These are phyloP conservation scores for Cerastis leucographa DNA, from an alignment of 2,888 invertebrate species.

Conservation along the genomic window DNA sequence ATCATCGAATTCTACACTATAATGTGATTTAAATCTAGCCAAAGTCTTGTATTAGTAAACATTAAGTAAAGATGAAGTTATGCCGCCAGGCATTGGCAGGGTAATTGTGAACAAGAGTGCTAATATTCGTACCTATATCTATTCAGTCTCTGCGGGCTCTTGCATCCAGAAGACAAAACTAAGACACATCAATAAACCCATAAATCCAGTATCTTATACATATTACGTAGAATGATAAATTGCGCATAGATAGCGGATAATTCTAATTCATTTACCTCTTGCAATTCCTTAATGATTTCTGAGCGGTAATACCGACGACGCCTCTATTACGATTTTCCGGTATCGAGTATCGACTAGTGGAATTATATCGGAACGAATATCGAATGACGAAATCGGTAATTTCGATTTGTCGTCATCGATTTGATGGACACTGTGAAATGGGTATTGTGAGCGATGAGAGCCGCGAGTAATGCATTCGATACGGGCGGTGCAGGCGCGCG, in stretches of 20 bases:
- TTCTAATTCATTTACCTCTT: constrained; percentile 71
- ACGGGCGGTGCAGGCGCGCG: constrained; percentile 78
- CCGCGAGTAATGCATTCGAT: constrained; percentile 83
- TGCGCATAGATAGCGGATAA: constrained; percentile 61
- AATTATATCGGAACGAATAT: constrained; percentile 89
- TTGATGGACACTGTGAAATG: constrained; percentile 80
- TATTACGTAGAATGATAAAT: constrained; percentile 56
- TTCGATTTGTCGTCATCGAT: constrained; percentile 83
- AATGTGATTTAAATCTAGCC: background rate
- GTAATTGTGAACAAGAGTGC: constrained; percentile 28
- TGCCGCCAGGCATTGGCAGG: background rate
- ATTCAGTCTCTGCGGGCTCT: constrained; percentile 6
- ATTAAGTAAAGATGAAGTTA: background rate
- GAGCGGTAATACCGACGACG: constrained; percentile 66
- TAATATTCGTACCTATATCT: constrained; percentile 22
- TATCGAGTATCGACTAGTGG: constrained; percentile 78
- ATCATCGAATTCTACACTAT: background rate
- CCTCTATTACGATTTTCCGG: constrained; percentile 76
- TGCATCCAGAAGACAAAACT: constrained; percentile 16
- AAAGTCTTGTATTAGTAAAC: background rate
- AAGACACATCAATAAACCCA: constrained; percentile 24
- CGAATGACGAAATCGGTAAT: constrained; percentile 85
- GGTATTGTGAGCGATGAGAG: constrained; percentile 83
- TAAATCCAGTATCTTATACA: constrained; percentile 47
- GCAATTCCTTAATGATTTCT: constrained; percentile 74